Conservation (phyloP, 53 echinoderm and acorn worm species). For the Astropecten irregularis region DNA sequence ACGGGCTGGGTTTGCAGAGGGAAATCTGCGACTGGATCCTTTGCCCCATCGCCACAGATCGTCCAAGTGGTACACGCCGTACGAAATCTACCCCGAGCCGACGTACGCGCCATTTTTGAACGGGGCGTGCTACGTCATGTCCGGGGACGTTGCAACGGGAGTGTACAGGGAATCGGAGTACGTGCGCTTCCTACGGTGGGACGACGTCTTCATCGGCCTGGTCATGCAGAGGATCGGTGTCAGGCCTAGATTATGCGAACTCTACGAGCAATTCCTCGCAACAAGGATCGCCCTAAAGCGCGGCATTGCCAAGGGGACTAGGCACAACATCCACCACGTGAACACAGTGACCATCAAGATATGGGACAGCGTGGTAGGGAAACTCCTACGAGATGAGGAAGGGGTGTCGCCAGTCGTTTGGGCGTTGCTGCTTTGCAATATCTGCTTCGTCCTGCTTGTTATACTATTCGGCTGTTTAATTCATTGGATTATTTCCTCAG, state of each 20-base stretch:
- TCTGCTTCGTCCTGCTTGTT: neutral
- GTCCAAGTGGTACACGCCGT: slow-evolving; percentile 59
- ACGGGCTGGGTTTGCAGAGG: slow-evolving; percentile 26
- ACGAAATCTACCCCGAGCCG: slow-evolving; percentile 28
- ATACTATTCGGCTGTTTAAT: neutral
- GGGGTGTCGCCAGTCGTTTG: neutral
- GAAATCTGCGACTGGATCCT: slow-evolving; percentile 12
- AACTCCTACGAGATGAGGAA: neutral
- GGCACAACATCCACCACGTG: neutral
- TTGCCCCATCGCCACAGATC: slow-evolving; percentile 10
- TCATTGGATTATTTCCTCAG: neutral
- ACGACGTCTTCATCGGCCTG: slow-evolving; percentile 52
- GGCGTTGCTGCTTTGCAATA: neutral
- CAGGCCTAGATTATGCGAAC: neutral
- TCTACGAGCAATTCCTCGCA: slow-evolving; percentile 18
- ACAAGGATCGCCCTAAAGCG: neutral
- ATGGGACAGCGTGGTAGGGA: slow-evolving; percentile 22
- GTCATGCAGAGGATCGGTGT: slow-evolving; percentile 35
- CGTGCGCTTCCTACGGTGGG: slow-evolving; percentile 56
- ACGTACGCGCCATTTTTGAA: slow-evolving; percentile 58
- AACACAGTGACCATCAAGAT: slow-evolving; percentile 3
- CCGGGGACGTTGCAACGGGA: slow-evolving; percentile 15
- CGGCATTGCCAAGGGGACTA: slow-evolving; percentile 8
- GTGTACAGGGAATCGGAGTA: slow-evolving; percentile 20
- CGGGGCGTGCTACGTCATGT: slow-evolving; percentile 51